Base-by-base conservation (phyloP, 2,888 invertebrate genomes). In the Malthinus flaveolus region DNA sequence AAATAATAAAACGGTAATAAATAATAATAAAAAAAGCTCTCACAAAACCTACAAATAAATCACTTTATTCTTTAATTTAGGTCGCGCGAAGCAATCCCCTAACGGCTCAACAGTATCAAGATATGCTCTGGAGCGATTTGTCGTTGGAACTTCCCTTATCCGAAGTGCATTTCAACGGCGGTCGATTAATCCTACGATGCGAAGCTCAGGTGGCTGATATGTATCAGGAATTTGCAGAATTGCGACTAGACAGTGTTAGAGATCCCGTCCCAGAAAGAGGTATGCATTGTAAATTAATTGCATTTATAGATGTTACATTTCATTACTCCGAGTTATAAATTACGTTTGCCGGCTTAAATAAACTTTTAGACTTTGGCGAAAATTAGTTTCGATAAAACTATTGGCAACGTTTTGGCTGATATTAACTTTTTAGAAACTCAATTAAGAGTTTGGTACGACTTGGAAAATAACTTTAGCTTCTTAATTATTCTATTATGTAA, bases 261-360 rank as follows among this genome's bases (percentile, higher is more conserved):
- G 90, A 91, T 79, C 91, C 92, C 8, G 84, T 89, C 69, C 91
- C 91, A 13, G 90, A 90, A 75, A 85, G 90, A 83, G 90, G 91
- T 90, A 76, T 81, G 82, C 68, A 42, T 42, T 42, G 39, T 15
- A 15, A 42, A 42, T 42, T 42, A 42, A 42, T 42, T 42, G 15
- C 13, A 42, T 42, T 42, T 42, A 42, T 9, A 42, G 23, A 23
- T 23, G 23, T 5, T 23, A 23, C 5, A 23, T 23, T 23, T 23
- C 5, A 23, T 23, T 23, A 23, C 23, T 23, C 2, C 23, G 23
- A 23, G 23, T 23, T 23, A 23, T 23, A 23, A 23, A 23, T 23
- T 23, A 23, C 23, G 23, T 23, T 23, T 23, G 5, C 23, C 23
- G 23, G 5, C 23, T 23, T 23, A 23, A 23, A 23, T 23, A 23